phyloP scores from a whole-genome alignment of 1,140 invertebrate species.

The Onthophagus taurus region DNA sequence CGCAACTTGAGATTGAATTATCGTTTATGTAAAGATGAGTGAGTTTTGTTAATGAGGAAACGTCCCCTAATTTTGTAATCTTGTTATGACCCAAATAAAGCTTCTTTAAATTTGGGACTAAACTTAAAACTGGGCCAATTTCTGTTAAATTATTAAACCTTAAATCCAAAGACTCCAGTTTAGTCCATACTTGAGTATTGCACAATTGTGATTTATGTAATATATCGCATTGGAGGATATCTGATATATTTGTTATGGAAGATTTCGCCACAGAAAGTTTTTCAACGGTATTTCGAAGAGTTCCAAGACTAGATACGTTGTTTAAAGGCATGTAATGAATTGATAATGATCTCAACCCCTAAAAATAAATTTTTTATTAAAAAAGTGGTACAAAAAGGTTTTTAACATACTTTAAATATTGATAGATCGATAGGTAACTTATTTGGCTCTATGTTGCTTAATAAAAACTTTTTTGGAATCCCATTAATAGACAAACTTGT shows the following conservation, averaged over 20 bases:
- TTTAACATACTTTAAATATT: conserved; percentile 56
- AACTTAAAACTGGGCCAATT: conserved; percentile 71
- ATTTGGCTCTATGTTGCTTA: conserved; percentile 76
- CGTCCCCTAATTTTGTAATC: conserved; percentile 62
- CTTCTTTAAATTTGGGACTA: conserved; percentile 65
- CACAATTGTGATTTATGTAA: conserved; percentile 49
- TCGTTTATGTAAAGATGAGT: conserved; percentile 67
- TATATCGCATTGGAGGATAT: conserved; percentile 69
- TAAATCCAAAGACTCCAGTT: conserved; percentile 60
- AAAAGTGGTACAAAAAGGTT: not conserved
- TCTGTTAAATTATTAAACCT: conserved; percentile 67
- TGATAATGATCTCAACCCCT: conserved; percentile 25
- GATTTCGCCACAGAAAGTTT: conserved; percentile 52
- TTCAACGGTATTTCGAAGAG: conserved; percentile 56
- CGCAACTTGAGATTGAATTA: conserved; percentile 59
- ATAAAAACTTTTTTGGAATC: conserved; percentile 50
- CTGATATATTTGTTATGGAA: conserved; percentile 50
- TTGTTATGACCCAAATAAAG: conserved; percentile 70
- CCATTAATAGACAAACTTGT: conserved; percentile 59
- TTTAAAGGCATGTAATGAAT: conserved; percentile 26
- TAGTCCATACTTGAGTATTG: conserved; percentile 52
- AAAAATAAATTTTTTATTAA: conserved; percentile 10
- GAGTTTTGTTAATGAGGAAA: conserved; percentile 68
- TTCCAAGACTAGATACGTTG: conserved; percentile 40
- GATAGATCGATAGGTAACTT: conserved; percentile 69